phyloP scores from a whole-genome alignment of 2,797 vertebrate species.

The Sebastiscus albofasciatus region DNA sequence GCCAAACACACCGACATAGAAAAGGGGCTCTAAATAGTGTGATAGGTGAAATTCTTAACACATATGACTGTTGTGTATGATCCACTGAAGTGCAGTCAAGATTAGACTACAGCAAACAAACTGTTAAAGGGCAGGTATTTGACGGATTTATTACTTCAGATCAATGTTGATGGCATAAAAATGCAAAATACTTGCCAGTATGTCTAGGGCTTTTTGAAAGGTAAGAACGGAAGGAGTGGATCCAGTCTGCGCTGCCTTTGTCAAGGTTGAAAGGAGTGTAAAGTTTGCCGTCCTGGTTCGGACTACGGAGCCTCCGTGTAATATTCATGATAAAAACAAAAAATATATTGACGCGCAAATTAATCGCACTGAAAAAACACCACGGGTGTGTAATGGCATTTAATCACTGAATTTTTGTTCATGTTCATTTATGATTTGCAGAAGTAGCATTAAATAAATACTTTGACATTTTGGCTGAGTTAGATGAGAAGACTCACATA shows the following conservation, averaged over 20 bases:
- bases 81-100: conserved; percentile 44
- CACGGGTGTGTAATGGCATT: neutral
- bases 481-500: neutral
- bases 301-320: too few species aligned
- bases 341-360: too few species aligned
- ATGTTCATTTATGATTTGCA: neutral
- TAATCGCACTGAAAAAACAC: too few species aligned
- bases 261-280: too few species aligned
- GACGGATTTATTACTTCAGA: conserved; percentile 8
- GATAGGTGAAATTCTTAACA: conserved; percentile 50
- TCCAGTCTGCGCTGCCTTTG: too few species aligned
- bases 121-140: conserved; percentile 10
- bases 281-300: too few species aligned
- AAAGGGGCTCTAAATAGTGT: conserved; percentile 37
- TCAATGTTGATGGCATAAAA: neutral
- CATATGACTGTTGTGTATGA: conserved; percentile 54
- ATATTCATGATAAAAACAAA: too few species aligned
- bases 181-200: too few species aligned
- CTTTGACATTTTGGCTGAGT: neutral
- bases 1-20: conserved; percentile 49
- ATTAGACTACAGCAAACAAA: conserved; percentile 36
- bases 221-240: too few species aligned
- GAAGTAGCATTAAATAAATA: neutral
- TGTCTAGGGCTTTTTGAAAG: too few species aligned
- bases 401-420: neutral